Percentiles rank a stretch among this genome's conserved stretches.
These are phyloP conservation scores for Teleogryllus occipitalis DNA, from an alignment of 1,140 invertebrate genomes.

Conservation along the genomic window DNA sequence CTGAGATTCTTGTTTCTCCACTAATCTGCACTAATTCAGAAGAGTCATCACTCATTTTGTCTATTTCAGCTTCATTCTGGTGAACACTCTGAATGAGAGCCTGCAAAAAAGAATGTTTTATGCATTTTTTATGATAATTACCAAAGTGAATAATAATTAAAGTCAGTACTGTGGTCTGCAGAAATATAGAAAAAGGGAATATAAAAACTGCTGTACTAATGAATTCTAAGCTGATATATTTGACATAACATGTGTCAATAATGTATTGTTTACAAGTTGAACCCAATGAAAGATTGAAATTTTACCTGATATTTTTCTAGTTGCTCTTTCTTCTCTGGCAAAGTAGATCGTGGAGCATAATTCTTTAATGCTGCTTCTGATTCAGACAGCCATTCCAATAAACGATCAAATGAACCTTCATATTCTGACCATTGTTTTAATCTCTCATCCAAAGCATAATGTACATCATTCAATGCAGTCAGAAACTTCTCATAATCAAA, in stretches of 20 bases:
- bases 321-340: conserved; percentile 87
- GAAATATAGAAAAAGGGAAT: too few relatives aligned
- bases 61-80: conserved; percentile 79
- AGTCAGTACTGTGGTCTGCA: too few relatives aligned
- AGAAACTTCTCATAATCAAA: conserved; percentile 75
- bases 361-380: conserved; percentile 82
- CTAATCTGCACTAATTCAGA: conserved; percentile 76
- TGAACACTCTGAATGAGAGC: conserved; percentile 62
- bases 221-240: too few relatives aligned
- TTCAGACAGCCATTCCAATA: conserved; percentile 76
- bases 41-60: conserved; percentile 79
- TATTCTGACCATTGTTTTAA: conserved; percentile 87
- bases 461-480: conserved; percentile 63
- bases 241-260: too few relatives aligned
- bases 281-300: not conserved
- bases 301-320: conserved; percentile 79
- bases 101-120: conserved; percentile 41
- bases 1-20: conserved; percentile 79
- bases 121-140: too few relatives aligned
- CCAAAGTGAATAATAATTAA: too few relatives aligned
- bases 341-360: conserved; percentile 69
- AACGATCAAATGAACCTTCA: conserved; percentile 72
- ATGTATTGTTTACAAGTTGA: too few relatives aligned
- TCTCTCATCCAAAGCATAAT: conserved; percentile 69
- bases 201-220: too few relatives aligned